Base-by-base conservation (phyloP, 2,888 invertebrate species). In the Vanessa cardui region DNA sequence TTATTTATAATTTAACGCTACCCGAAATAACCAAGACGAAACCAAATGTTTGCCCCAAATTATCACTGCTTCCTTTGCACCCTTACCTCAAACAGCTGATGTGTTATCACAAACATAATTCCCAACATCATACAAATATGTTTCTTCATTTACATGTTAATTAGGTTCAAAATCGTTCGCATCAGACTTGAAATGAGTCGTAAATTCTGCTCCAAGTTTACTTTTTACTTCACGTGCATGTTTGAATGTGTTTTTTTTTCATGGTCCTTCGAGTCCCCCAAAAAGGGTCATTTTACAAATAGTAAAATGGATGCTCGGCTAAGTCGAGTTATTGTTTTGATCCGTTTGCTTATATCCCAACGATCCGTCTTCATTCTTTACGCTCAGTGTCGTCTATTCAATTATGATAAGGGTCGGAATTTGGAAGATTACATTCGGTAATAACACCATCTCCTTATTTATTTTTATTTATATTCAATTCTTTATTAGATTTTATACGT, bases 81-180 rank as follows among this genome's bases (percentile, higher is more conserved):
- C 79, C 82, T 78, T 78, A 76, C 68, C 72, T 76, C 76, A 76
- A 82, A 82, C 83, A 81, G 83, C 83, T 82, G 83, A 83, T 83
- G 76, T 77, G 78, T 75, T 79, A 78, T 79, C 78, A 74, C 73
- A 76, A 78, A 76, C 76, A 76, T 65, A 59, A 58, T 58, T 49
- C 54, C 39, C 58, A 5, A 33, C 21, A 56, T 52, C 45, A 68
- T 58, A 16, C 21, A 39, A 64, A 71, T 66, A 20, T 50, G 33
- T 18, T 18, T 67, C 71, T 61, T 73, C 64, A 47, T 12, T 1
- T 1, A 7, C 6, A 59, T n/a, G 0, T 0, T 0, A 6, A 56
- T 69, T 73, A 72, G 70, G 62, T 65, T 62, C 58, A 76, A 67
- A 71, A 69, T 80, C 60, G 58, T 18, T n/a, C 72, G 50, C 16